Percentiles rank a stretch among this genome's conserved stretches.
phyloP scores from a whole-genome alignment of 2,113 vertebrate species.

The Pimephales promelas region DNA sequence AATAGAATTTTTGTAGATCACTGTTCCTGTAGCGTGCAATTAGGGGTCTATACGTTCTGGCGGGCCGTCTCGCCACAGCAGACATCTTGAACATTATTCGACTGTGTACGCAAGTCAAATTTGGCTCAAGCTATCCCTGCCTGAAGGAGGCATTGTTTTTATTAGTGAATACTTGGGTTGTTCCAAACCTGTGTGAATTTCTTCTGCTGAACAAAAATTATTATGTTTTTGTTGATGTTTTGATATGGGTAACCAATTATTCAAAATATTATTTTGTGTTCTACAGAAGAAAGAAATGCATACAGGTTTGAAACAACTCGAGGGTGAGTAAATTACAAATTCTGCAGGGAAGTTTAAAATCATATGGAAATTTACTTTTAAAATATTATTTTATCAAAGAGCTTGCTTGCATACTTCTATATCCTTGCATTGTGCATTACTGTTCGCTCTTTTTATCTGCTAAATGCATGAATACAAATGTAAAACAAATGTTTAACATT shows the following conservation, averaged over 20 bases:
- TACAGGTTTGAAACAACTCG: too few species aligned
- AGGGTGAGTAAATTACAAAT: too few species aligned
- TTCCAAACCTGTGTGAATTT: too few species aligned
- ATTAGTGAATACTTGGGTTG: neutral
- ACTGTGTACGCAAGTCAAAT: neutral
- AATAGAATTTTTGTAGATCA: conserved; percentile 56
- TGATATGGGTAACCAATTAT: too few species aligned
- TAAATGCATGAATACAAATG: neutral
- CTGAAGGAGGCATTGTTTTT: neutral
- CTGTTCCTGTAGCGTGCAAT: conserved; percentile 58
- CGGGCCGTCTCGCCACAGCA: conserved; percentile 1
- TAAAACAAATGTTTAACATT: neutral
- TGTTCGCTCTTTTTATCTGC: neutral
- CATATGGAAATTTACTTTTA: neutral
- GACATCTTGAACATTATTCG: conserved; percentile 13
- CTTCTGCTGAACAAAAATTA: too few species aligned
- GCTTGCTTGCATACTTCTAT: neutral
- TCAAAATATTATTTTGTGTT: too few species aligned
- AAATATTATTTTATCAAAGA: too few species aligned
- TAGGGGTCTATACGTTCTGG: conserved; percentile 48
- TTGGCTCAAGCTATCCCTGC: neutral
- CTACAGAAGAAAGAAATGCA: too few species aligned
- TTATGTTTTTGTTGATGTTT: too few species aligned
- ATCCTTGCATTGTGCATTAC: neutral
- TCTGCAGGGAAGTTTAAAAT: too few species aligned